Evolutionary conservation across 2,113 vertebrate species (phyloP).

Genomic region (Sceloporus tristichus): DNA sequence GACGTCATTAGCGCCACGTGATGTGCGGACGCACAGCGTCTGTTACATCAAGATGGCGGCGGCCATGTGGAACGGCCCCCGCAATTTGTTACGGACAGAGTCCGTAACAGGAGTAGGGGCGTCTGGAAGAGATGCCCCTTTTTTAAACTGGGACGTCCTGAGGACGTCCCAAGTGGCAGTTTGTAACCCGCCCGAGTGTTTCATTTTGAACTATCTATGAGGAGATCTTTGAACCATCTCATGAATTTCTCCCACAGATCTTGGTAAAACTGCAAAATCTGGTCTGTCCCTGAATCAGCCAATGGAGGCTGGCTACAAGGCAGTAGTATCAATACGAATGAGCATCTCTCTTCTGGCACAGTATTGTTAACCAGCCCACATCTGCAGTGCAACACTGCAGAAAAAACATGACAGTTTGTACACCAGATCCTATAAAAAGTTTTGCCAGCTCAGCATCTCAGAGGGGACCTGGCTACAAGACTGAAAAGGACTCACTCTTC

Average conservation of each 20-base stretch:
- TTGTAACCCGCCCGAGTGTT: no score
- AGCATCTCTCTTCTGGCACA: neutral
- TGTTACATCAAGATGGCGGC: no score
- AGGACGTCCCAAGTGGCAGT: no score
- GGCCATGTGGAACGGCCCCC: no score
- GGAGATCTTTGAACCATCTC: neutral
- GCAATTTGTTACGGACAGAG: no score
- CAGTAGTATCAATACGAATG: neutral
- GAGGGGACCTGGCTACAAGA: slow-evolving; percentile 18
- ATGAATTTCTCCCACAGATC: no score
- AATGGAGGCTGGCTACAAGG: neutral
- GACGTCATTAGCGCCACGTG: no score
- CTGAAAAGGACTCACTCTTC: neutral
- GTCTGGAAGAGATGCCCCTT: no score
- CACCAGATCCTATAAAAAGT: slow-evolving; percentile 5
- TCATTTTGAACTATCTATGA: neutral
- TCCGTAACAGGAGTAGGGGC: no score
- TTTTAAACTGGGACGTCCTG: no score
- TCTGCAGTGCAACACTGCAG: neutral
- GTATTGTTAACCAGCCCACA: neutral
- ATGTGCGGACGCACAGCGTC: no score
- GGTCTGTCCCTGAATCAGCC: neutral
- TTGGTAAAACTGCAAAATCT: neutral
- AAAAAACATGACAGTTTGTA: neutral
- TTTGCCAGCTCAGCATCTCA: slow-evolving; percentile 8